Percentiles rank a stretch among this genome's conserved stretches.
Evolutionary conservation across 2,888 invertebrate species (phyloP).

Genomic region (Omphaloscelis lunosa): DNA sequence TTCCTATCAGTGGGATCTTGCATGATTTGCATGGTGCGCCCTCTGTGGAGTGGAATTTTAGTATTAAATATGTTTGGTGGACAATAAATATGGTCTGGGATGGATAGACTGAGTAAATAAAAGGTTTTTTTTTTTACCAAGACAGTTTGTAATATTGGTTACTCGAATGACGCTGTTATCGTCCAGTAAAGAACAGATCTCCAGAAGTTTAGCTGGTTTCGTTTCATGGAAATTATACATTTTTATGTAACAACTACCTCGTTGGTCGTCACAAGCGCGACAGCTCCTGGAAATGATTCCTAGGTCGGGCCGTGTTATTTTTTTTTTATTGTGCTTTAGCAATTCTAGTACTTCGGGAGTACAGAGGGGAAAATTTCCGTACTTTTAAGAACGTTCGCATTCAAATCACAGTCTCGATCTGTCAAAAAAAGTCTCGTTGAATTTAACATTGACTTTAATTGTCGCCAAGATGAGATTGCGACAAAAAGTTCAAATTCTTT

Average conservation of each 20-base stretch:
- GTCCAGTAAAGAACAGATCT: neutral
- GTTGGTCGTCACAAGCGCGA: neutral
- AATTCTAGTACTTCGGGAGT: neutral
- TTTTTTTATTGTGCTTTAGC: neutral
- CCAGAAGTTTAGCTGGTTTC: neutral
- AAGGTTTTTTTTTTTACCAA: neutral
- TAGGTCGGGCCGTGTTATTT: neutral
- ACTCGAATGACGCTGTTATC: neutral
- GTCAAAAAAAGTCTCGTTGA: neutral
- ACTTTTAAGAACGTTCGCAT: neutral
- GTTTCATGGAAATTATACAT: neutral
- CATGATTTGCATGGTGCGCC: conserved; percentile 85
- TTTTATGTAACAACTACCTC: neutral
- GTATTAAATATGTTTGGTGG: neutral
- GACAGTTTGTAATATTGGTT: neutral
- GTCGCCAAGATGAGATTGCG: neutral
- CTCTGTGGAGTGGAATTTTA: conserved; percentile 15
- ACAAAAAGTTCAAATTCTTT: too few relatives aligned
- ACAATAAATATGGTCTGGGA: neutral
- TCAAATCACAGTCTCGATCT: neutral
- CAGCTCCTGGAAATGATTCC: neutral
- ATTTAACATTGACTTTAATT: neutral
- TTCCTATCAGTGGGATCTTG: conserved; percentile 85
- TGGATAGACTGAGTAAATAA: neutral
- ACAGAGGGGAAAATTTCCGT: neutral